Base-by-base conservation (phyloP, 2,888 invertebrate species). In the Habroteleia sp. region DNA sequence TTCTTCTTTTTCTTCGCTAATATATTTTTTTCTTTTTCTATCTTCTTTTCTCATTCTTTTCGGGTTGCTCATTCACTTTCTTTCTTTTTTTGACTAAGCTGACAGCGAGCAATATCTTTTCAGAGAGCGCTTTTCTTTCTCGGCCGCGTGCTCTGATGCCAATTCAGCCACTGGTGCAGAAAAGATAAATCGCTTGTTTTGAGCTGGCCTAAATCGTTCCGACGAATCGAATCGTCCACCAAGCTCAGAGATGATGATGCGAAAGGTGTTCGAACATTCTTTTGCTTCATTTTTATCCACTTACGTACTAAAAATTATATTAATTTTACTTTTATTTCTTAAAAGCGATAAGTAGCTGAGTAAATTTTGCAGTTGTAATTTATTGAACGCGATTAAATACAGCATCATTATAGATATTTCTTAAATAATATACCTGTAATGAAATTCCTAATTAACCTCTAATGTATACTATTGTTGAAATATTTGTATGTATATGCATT, bases 141-240 rank as follows among this genome's bases (percentile, higher is more conserved):
- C 75, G 62, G 77, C 72, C 52, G 74, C 72, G 73, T 72, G 79
- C 74, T 69, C 63, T 72, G 56, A 76, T 81, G 80, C 82, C 82
- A 82, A 81, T 81, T 82, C 82, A 82, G 79, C 77, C 83, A 81
- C 75, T 79, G 81, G 82, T 80, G 82, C 81, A 81, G 82, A 84
- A 83, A 86, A 85, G 84, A 87, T 83, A 85, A 84, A 87, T 87
- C 81, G 83, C 78, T 87, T 86, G 84, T 85, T 85, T 86, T 83
- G 80, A 81, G 80, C 79, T 77, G 77, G 79, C 79, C 74, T 78
- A 77, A 77, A 79, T 80, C 79, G 76, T 77, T 75, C 76, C 76
- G 75, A 77, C 78, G 77, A 79, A 65, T 66, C 77, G 73, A 68
- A 66, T 76, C 71, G 69, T 46, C 71, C 56, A 41, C 56, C 16